These are phyloP conservation scores for Ursus arctos DNA, from an alignment of 2,113 vertebrate species.

Conservation along the genomic window DNA sequence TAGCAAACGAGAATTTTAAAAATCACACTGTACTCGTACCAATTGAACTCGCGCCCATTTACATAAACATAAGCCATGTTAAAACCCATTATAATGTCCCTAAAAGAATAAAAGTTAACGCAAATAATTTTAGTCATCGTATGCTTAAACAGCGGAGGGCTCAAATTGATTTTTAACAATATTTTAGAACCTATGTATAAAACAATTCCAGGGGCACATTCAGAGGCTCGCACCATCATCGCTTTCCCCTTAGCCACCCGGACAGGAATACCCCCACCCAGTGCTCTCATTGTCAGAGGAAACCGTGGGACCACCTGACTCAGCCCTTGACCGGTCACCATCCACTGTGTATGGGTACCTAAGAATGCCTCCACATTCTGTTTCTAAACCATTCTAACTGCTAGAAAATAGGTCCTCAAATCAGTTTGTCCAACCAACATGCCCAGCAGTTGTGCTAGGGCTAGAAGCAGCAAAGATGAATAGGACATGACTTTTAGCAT, in stretches of 20 bases:
- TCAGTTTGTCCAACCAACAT: not conserved
- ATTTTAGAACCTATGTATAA: not conserved
- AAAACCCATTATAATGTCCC: not conserved
- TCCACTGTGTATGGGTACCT: fast-evolving
- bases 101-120: not conserved
- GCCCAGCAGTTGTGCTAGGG: not conserved
- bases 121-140: not conserved
- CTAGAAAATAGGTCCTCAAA: not conserved
- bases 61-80: not conserved
- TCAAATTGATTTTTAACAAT: not conserved
- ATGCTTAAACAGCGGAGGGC: not conserved
- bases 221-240: not conserved
- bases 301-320: not conserved
- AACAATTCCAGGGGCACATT: not conserved
- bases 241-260: not conserved
- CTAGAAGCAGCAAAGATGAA: not conserved
- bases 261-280: not conserved
- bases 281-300: not conserved
- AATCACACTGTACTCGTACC: not conserved
- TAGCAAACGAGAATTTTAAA: not conserved
- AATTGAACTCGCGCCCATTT: not conserved
- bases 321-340: not conserved
- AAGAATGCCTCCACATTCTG: not conserved
- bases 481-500: not conserved
- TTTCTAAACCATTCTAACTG: not conserved